Base-by-base conservation (phyloP, 2,797 vertebrate genomes). In the Darevskia mixta region DNA sequence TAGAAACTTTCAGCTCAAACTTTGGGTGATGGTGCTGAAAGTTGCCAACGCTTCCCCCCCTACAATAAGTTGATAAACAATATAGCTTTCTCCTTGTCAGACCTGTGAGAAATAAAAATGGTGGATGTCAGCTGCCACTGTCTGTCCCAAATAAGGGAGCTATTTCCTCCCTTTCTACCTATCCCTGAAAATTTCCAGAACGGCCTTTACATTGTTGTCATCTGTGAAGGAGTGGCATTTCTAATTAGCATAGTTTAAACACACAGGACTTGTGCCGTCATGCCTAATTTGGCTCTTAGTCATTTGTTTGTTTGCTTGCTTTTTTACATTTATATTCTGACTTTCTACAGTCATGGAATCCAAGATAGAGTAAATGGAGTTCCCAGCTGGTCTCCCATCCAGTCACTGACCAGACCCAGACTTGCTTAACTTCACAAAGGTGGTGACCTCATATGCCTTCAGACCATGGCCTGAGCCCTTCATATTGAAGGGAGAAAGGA, bases 401-500 rank as follows among this genome's bases (percentile, higher is more conserved):
- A 55, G 13, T 55, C 49, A 15, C 49, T 55, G 49, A 55, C 67
- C 29, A 69, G 8, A 27, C 27, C 25, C 25, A 10, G 25, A 10
- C 23, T n/a, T 69, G 25, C 67, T n/a, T 67, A 67, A 27, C 23
- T 67, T 67, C 25, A 20, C 8, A 2, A 67, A 67, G 64, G 25
- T 66, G 11, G 11, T 55, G 64, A 20, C 67, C 8, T 69, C 29
- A 69, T 69, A 29, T 69, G 11, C 67, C 67, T 10, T 69, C 67
- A 69, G 67, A 13, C 29, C 29, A 29, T 29, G 29, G 3, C 27
- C 67, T 69, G 67, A 29, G 9, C 35, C 38, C 32, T 18, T 75
- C 72, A 75, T 92, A 95, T 72, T 92, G 78, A 91, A 92, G 83
- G 25, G 78, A 92, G 91, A 94, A 92, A 82, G 83, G 11, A 79